Percentiles rank a stretch among this genome's conserved stretches.
Evolutionary conservation across 2,113 vertebrate genomes (phyloP).

Genomic region (Tautogolabrus adspersus): DNA sequence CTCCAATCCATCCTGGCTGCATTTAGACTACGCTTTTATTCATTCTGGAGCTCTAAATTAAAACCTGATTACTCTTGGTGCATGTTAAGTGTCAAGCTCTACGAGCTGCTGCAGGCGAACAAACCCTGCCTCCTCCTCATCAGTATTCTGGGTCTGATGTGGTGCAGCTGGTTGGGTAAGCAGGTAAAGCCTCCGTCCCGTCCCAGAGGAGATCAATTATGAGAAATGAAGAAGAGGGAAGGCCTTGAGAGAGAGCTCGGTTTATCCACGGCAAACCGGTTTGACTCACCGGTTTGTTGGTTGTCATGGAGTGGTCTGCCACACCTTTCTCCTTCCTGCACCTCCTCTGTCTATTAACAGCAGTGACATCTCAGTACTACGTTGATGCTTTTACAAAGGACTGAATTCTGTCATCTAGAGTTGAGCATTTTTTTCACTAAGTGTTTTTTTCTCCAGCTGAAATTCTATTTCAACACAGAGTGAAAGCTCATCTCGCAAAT

Average conservation of each 20-base stretch:
- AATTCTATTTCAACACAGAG: too few species aligned
- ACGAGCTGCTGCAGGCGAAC: conserved; percentile 26
- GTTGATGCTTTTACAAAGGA: too few species aligned
- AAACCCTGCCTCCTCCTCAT: conserved; percentile 33
- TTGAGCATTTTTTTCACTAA: too few species aligned
- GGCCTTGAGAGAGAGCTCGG: conserved; percentile 35
- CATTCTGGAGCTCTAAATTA: conserved; percentile 25
- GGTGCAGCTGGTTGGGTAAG: conserved; percentile 31
- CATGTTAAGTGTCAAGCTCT: conserved; percentile 18
- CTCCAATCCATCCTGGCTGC: neutral
- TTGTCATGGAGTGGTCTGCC: neutral
- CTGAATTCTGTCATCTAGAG: too few species aligned
- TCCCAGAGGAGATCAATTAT: conserved; percentile 28
- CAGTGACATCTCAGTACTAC: too few species aligned
- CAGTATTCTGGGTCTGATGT: conserved; percentile 37
- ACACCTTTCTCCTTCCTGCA: neutral
- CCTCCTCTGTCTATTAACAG: neutral
- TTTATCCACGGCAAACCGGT: conserved; percentile 30
- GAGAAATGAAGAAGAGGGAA: conserved; percentile 9
- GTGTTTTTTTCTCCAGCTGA: too few species aligned
- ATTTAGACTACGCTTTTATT: conserved; percentile 34
- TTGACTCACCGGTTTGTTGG: conserved; percentile 35
- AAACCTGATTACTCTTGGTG: conserved; percentile 28
- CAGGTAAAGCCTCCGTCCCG: conserved; percentile 23
- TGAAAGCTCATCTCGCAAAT: too few species aligned